A percentile compares a stretch with the other conserved stretches of the same genome.
Conservation (phyloP, 2,113 vertebrate genomes). For the Micronisus gabar region DNA sequence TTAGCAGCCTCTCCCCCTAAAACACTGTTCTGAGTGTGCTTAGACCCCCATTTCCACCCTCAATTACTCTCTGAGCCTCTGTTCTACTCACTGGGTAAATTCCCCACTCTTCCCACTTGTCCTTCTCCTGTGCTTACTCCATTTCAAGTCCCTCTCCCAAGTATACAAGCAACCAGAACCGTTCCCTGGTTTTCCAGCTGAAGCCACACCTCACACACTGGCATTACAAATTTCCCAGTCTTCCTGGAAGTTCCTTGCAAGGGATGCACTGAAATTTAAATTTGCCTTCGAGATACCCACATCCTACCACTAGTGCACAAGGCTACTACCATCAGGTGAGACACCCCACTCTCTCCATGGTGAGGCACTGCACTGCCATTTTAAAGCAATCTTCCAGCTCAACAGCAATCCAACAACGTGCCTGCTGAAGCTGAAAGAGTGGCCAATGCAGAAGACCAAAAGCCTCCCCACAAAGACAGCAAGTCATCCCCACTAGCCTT, state of each 20-base stretch:
- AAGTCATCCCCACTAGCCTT: background rate
- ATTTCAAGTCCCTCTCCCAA: background rate
- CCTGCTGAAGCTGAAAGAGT: background rate
- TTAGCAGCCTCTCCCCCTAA: background rate
- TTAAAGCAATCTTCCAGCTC: background rate
- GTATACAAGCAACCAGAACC: background rate
- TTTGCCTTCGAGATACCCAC: rapidly evolving
- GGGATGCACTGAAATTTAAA: rapidly evolving
- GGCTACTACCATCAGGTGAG: rapidly evolving
- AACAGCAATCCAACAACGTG: rapidly evolving
- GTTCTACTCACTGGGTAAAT: background rate
- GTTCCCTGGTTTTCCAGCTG: background rate
- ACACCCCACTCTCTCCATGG: background rate
- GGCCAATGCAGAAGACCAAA: background rate
- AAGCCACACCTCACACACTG: rapidly evolving
- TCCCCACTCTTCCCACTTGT: background rate
- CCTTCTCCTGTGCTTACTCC: background rate
- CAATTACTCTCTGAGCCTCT: background rate
- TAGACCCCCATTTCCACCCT: background rate
- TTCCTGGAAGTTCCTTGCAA: background rate
- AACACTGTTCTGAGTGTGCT: background rate
- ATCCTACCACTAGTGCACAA: rapidly evolving
- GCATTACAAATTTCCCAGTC: too few relatives aligned
- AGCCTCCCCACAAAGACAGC: background rate
- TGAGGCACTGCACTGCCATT: background rate